A percentile compares a stretch with the other conserved stretches of the same genome.
phyloP scores from a whole-genome alignment of 1,140 invertebrate species.

The Arctopsyche grandis region DNA sequence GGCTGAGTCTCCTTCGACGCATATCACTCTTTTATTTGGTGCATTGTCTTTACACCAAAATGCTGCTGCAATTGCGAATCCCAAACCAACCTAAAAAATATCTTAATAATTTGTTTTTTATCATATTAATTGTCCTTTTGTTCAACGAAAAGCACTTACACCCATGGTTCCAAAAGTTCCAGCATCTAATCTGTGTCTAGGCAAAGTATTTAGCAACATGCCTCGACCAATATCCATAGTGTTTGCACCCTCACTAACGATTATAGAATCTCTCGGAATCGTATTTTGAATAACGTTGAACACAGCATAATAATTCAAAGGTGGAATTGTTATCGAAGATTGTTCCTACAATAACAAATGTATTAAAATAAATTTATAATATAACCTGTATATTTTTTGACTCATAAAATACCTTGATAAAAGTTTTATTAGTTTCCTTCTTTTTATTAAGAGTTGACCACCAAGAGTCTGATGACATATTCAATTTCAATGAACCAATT shows the following conservation, averaged over 20 bases:
- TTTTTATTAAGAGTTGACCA: slow-evolving; percentile 70
- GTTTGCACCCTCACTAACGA: slow-evolving; percentile 98
- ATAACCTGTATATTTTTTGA: too few relatives aligned
- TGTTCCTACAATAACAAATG: slow-evolving; percentile 47
- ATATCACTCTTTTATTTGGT: slow-evolving; percentile 84
- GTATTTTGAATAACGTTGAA: slow-evolving; percentile 82
- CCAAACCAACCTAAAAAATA: slow-evolving; percentile 76
- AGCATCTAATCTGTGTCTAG: slow-evolving; percentile 88
- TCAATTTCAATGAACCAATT: slow-evolving; percentile 67
- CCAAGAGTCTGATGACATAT: slow-evolving; percentile 65
- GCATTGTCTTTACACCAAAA: slow-evolving; percentile 85
- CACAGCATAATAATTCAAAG: slow-evolving; percentile 94
- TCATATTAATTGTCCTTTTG: too few relatives aligned
- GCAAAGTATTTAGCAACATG: slow-evolving; percentile 83
- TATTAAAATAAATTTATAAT: not conserved
- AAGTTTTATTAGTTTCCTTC: slow-evolving; percentile 70
- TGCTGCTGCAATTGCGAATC: slow-evolving; percentile 93
- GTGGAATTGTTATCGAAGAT: slow-evolving; percentile 65
- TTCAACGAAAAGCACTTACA: slow-evolving; percentile 59
- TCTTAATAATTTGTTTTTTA: not conserved
- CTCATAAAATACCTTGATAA: slow-evolving; percentile 64
- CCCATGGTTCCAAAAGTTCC: slow-evolving; percentile 98
- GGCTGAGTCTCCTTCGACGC: slow-evolving; percentile 93
- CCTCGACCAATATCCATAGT: slow-evolving; percentile 98
- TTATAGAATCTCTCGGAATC: slow-evolving; percentile 85